Conservation (phyloP, 35 echinoderm and acorn worm genomes). For the Ptychodera flava region DNA sequence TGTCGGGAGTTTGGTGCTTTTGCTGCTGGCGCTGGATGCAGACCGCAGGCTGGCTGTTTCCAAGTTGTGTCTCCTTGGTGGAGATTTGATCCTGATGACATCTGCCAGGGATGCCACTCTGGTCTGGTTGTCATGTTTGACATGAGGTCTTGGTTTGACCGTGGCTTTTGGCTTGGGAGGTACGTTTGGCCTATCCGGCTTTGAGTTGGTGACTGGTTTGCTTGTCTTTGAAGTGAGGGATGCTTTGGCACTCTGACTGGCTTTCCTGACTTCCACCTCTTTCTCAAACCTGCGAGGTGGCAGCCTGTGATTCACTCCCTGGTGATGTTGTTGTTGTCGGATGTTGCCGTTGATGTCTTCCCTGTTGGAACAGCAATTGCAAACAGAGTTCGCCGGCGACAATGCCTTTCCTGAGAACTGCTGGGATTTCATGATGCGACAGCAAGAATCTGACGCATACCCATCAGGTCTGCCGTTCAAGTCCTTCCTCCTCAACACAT, state of each 20-base stretch:
- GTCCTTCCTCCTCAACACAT: slow-evolving; percentile 23
- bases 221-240: neutral
- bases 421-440: slow-evolving; percentile 9
- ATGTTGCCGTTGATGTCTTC: neutral
- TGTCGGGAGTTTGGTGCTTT: neutral
- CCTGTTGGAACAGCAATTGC: neutral
- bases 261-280: neutral
- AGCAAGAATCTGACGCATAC: slow-evolving; percentile 9
- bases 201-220: neutral
- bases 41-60: neutral
- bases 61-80: neutral
- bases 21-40: neutral
- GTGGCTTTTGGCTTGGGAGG: neutral
- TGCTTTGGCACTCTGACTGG: neutral
- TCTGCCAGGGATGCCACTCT: neutral
- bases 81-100: neutral
- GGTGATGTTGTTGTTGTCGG: neutral
- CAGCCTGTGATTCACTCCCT: neutral
- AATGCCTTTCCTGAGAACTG: slow-evolving; percentile 8
- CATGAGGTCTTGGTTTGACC: neutral
- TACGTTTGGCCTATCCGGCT: neutral
- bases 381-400: neutral
- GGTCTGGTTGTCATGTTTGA: neutral
- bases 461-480: slow-evolving; percentile 22
- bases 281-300: no score